Percentiles rank a stretch among this genome's conserved stretches.
These are phyloP conservation scores for Fulica atra DNA, from an alignment of 2,113 vertebrate species.

Conservation along the genomic window DNA sequence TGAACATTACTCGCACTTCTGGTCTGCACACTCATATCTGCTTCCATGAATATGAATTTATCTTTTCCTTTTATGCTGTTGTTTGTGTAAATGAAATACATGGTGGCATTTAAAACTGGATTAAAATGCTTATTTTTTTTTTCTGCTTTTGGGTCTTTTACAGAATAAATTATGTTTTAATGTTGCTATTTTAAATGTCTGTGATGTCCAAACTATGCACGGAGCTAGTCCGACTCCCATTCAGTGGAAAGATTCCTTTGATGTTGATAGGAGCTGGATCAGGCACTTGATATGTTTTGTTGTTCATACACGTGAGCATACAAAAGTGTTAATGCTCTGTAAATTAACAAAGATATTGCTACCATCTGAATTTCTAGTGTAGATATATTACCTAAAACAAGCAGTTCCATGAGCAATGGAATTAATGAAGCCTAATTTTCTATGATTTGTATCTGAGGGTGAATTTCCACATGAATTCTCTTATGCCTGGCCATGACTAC, in stretches of 20 bases:
- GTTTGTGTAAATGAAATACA: conserved; percentile 34
- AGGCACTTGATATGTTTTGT: fast-evolving
- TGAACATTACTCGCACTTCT: conserved; percentile 55
- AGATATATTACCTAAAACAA: neutral
- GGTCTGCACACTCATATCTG: conserved; percentile 56
- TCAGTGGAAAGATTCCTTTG: neutral
- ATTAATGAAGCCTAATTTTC: neutral
- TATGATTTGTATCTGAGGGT: neutral
- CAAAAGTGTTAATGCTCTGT: neutral
- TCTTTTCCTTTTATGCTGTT: conserved; percentile 47
- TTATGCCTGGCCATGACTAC: neutral
- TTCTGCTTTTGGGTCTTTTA: conserved; percentile 13
- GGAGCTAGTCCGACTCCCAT: neutral
- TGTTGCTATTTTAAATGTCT: neutral
- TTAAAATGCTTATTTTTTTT: neutral
- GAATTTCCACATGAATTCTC: neutral
- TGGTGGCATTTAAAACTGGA: neutral
- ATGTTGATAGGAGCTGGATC: neutral
- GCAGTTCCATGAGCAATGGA: neutral
- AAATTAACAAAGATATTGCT: neutral
- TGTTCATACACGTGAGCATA: neutral
- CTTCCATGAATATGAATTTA: conserved; percentile 7
- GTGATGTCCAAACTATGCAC: neutral
- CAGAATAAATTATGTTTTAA: neutral
- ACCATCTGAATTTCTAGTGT: neutral